These are phyloP conservation scores for Pipra filicauda DNA, from an alignment of 2,113 vertebrate genomes.

Conservation along the genomic window DNA sequence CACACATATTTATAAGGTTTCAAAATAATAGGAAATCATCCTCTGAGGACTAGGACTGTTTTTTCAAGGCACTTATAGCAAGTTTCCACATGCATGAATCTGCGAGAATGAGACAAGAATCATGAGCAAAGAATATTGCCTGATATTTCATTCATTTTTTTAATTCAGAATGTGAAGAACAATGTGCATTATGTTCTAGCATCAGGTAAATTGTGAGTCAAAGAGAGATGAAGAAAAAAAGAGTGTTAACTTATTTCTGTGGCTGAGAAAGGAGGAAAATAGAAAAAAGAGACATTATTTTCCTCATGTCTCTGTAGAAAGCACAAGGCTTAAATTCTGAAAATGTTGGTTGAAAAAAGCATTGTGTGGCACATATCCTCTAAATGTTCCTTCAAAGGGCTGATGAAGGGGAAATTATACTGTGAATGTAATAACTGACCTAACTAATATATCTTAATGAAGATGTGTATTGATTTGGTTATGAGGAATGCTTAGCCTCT, in stretches of 20 bases:
- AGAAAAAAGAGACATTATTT: neutral
- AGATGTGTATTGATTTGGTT: slow-evolving; percentile 29
- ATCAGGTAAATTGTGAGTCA: neutral
- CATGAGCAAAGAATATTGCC: neutral
- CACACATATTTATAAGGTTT: neutral
- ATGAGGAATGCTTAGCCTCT: neutral
- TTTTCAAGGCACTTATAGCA: neutral
- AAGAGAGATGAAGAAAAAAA: neutral
- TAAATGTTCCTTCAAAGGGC: slow-evolving; percentile 8
- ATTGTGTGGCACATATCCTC: neutral
- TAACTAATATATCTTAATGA: slow-evolving; percentile 16
- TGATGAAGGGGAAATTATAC: slow-evolving; percentile 2
- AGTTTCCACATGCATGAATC: neutral
- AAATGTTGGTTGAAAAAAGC: neutral
- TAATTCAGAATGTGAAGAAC: neutral
- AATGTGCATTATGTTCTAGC: neutral
- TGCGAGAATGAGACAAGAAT: neutral
- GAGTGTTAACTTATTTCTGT: neutral
- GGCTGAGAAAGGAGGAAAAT: neutral
- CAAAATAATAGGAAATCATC: neutral
- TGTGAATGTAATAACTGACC: neutral
- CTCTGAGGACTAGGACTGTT: neutral
- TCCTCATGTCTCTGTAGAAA: neutral
- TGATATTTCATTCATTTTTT: neutral
- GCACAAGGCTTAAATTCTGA: neutral